Base-by-base conservation (phyloP, 2,888 invertebrate genomes). In the Graphium colonna region DNA sequence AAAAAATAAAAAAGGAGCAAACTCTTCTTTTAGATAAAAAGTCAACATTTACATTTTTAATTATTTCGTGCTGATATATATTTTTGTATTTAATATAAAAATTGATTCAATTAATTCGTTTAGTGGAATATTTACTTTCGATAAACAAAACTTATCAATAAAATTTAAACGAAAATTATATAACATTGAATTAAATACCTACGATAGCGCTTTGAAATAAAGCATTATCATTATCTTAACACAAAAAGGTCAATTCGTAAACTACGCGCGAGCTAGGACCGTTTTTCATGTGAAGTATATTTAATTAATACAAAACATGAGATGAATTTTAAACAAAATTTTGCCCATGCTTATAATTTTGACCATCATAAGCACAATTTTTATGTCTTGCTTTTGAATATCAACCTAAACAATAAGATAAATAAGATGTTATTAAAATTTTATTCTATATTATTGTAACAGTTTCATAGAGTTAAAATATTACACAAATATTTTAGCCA, bases 141-240 rank as follows among this genome's bases (percentile, higher is more conserved):
- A 28, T 8, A 33, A 36, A 15, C 18, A 5, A 21, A 26, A 40
- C 28, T 40, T 10, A 28, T 10, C 15, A 48, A 40, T 28, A 26
- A 41, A 48, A 48, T 48, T 39, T 48, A 39, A 48, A 41, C n/a
- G n/a, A 28, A 28, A 39, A 40, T 48, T 26, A 39, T 48, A 48
- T 21, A 48, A 48, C 28, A 48, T 40, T 40, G 12, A 41, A 48
- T 39, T 39, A 28, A 26, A 40, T 48, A 40, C 13, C 48, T 28
- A 28, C 28, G 48, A 48, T 48, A 40, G 28, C 17, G 44, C 31
- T 44, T 39, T 15, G 39, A 40, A 48, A 26, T 26, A 40, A 48
- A 41, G 40, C 40, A 26, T 48, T 48, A 40, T 26, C 48, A 12
- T 5, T 16, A 8, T 44, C 31, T 33, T 31, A 44, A 44, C 44